Percentiles rank a stretch among this genome's conserved stretches.
Conservation (phyloP, 2,888 invertebrate genomes). For the Uloborus plumipes region DNA sequence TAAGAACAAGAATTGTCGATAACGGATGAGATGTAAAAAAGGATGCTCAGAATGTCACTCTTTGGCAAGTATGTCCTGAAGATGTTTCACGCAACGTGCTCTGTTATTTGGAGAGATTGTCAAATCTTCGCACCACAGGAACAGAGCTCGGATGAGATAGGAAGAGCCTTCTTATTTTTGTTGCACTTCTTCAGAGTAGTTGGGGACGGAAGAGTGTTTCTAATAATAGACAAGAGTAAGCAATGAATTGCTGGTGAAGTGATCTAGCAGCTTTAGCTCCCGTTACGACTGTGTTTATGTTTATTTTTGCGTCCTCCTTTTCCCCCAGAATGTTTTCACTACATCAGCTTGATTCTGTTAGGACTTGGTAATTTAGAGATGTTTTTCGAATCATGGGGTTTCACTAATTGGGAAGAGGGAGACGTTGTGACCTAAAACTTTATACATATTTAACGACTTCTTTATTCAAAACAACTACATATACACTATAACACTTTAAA, state of each 20-base stretch:
- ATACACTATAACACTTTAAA: no score
- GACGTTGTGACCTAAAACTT: no score
- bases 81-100: conserved; percentile 44
- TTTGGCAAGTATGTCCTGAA: conserved; percentile 33
- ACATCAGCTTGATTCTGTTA: no score
- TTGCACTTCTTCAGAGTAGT: background rate
- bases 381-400: no score
- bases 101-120: conserved; percentile 53
- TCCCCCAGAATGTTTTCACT: no score
- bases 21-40: background rate
- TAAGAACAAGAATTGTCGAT: conserved; percentile 20
- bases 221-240: conserved; percentile 48
- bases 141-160: conserved; percentile 33
- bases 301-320: no score
- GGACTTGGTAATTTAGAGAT: no score
- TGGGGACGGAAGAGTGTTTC: conserved; percentile 34
- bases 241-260: conserved; percentile 11
- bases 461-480: no score
- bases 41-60: conserved; percentile 15
- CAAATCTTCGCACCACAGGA: conserved; percentile 40
- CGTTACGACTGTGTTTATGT: conserved; percentile 6
- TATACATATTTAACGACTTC: no score
- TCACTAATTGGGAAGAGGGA: no score
- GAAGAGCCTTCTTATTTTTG: conserved; percentile 30
- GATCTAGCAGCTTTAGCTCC: conserved; percentile 40